These are phyloP conservation scores for Miniopterus natalensis DNA, from an alignment of 2,113 vertebrate species.

Conservation along the genomic window DNA sequence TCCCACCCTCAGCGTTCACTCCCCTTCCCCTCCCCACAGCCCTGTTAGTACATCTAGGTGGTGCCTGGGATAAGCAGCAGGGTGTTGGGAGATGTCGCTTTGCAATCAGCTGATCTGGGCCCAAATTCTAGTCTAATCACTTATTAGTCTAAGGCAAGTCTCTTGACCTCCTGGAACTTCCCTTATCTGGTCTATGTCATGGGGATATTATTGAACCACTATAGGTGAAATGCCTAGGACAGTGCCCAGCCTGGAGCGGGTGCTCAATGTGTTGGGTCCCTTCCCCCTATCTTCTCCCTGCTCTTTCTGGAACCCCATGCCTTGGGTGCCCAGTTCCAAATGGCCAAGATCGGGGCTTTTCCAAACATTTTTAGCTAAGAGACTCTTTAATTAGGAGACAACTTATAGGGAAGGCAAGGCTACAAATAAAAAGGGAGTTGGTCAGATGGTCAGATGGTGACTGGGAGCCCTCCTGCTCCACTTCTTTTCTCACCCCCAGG, in stretches of 20 bases:
- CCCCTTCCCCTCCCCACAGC: too few relatives aligned
- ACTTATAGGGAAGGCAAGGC: not conserved
- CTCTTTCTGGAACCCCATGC: not conserved
- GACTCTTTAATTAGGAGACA: not conserved
- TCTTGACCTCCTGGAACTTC: not conserved
- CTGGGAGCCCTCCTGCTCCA: not conserved
- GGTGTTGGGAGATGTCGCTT: not conserved
- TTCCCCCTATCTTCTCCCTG: not conserved
- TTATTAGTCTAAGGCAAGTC: not conserved
- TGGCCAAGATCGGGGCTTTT: not conserved
- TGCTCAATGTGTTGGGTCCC: not conserved
- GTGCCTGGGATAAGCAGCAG: not conserved
- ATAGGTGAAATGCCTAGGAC: not conserved
- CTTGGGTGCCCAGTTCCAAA: not conserved
- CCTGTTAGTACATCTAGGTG: not conserved
- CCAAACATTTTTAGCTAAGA: not conserved
- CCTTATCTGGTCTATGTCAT: not conserved
- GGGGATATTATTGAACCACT: not conserved
- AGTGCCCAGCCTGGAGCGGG: not conserved
- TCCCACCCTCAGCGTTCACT: not conserved
- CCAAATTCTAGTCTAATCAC: not conserved
- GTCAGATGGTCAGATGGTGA: not conserved
- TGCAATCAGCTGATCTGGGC: constrained; percentile 1
- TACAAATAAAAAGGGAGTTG: not conserved
- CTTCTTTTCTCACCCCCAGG: not conserved